Percentiles rank a stretch among this genome's conserved stretches.
Evolutionary conservation across 2,888 invertebrate species (phyloP).

Genomic region (Trissonchulus latispiculum): DNA sequence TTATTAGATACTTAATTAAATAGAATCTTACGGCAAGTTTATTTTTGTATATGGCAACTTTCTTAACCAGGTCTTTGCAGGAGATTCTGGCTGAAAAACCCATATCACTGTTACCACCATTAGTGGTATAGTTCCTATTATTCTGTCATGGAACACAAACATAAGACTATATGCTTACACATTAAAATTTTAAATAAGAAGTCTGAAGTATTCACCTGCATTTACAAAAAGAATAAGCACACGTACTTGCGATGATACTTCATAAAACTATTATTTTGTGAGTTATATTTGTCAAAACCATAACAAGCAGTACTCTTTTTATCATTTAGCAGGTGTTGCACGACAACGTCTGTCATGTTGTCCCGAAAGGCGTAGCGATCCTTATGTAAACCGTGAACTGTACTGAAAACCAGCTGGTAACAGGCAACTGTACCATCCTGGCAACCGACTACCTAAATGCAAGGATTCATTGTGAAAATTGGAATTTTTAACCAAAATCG

Average conservation of each 20-base stretch:
- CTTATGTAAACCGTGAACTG: constrained; percentile 87
- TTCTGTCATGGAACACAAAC: too few species aligned
- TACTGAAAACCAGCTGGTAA: constrained; percentile 80
- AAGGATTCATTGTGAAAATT: not conserved
- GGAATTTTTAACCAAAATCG: not conserved
- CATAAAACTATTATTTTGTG: too few species aligned
- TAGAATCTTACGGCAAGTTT: constrained; percentile 69
- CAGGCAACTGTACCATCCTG: constrained; percentile 91
- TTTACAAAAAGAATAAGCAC: too few species aligned
- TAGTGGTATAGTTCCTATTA: too few species aligned
- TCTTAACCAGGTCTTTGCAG: constrained; percentile 89
- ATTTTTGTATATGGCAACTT: constrained; percentile 83
- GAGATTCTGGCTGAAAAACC: constrained; percentile 66
- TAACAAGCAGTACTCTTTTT: constrained; percentile 58
- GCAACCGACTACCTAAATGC: constrained; percentile 58
- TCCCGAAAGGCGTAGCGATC: constrained; percentile 85
- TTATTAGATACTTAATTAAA: too few species aligned
- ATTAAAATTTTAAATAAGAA: too few species aligned
- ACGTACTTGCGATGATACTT: too few species aligned
- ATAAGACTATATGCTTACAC: too few species aligned
- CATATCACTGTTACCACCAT: not conserved
- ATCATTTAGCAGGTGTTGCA: constrained; percentile 76
- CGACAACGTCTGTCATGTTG: constrained; percentile 97
- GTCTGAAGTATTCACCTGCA: too few species aligned
- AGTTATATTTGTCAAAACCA: too few species aligned